Percentiles rank a stretch among this genome's conserved stretches.
These are phyloP conservation scores for Chaetogeoica ovagalla DNA, from an alignment of 2,888 invertebrate genomes.

Conservation along the genomic window DNA sequence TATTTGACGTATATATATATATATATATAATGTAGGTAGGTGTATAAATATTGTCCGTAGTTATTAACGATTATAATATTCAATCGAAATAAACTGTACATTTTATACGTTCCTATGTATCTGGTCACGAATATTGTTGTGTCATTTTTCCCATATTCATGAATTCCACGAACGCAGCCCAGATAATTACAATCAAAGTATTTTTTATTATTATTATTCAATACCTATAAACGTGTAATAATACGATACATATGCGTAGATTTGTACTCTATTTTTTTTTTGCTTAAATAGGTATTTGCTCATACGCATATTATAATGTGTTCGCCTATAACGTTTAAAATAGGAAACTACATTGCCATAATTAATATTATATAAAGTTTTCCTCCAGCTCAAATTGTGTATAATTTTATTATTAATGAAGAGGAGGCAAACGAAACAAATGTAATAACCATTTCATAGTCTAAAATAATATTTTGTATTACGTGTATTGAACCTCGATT, in stretches of 20 bases:
- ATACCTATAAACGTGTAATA: no score
- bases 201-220: no score
- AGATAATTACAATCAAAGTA: no score
- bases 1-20: no score
- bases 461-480: conserved; percentile 6
- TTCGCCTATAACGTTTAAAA: neutral
- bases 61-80: no score
- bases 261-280: no score
- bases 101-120: neutral
- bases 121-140: neutral
- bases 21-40: no score
- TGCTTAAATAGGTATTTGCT: no score
- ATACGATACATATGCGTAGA: no score
- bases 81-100: neutral
- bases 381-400: conserved; percentile 40
- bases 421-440: neutral
- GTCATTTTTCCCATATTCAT: neutral
- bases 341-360: conserved; percentile 36
- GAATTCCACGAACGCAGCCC: neutral
- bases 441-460: conserved; percentile 10
- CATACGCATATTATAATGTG: neutral
- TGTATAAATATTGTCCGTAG: no score
- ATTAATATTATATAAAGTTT: conserved; percentile 6
- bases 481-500: conserved; percentile 24
- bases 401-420: conserved; percentile 4